phyloP scores from a whole-genome alignment of 2,113 vertebrate genomes.

The Albula glossodonta region DNA sequence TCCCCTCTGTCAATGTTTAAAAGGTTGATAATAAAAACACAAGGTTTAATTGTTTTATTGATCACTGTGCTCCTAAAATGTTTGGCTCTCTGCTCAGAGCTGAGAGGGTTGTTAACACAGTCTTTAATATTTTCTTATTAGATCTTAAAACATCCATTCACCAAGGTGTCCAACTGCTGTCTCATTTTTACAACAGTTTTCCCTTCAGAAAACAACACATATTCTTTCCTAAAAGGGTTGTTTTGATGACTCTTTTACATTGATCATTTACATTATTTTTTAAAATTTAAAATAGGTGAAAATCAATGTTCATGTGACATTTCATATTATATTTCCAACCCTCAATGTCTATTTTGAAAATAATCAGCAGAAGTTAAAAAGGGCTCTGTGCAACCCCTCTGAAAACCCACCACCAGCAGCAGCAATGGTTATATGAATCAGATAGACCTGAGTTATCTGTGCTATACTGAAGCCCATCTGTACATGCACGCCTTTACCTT shows the following conservation, averaged over 20 bases:
- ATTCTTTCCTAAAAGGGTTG: neutral
- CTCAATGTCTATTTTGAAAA: neutral
- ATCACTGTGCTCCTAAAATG: constrained; percentile 5
- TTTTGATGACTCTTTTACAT: neutral
- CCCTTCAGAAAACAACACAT: neutral
- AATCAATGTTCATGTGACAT: neutral
- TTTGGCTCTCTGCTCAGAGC: constrained; percentile 7
- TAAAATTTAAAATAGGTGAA: neutral
- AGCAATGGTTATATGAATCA: neutral
- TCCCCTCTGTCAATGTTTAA: constrained; percentile 26
- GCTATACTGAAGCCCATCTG: neutral
- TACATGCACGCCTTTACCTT: neutral
- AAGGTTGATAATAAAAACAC: constrained; percentile 31
- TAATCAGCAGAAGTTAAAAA: neutral
- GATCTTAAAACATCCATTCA: neutral
- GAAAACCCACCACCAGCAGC: neutral
- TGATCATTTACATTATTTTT: too few relatives aligned
- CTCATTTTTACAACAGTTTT: neutral
- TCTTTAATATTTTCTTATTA: constrained; percentile 13
- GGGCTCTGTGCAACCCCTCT: neutral
- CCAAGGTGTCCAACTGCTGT: neutral
- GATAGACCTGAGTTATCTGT: neutral
- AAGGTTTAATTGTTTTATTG: constrained; percentile 31
- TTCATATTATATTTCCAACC: neutral
- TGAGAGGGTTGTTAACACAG: constrained; percentile 1